Evolutionary conservation across 1,140 invertebrate species (phyloP).

Genomic region (Bombus haemorrhoidalis): DNA sequence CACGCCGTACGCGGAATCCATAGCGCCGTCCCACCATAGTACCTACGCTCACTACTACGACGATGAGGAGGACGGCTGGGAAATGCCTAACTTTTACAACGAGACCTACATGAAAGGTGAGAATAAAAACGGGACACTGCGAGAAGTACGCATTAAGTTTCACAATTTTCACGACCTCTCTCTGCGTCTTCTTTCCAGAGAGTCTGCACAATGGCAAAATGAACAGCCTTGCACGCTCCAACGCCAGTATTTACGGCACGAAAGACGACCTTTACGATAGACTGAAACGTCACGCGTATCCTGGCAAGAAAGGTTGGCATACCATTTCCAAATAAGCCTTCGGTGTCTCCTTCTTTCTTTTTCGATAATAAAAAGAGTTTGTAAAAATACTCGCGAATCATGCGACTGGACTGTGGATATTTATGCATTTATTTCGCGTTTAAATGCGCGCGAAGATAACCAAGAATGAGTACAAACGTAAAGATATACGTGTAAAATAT

Average conservation of each 20-base stretch:
- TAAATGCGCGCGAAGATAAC: too few species aligned
- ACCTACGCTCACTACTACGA: slow-evolving; percentile 97
- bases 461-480: too few species aligned
- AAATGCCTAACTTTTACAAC: slow-evolving; percentile 98
- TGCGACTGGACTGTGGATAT: too few species aligned
- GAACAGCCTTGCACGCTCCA: slow-evolving; percentile 95
- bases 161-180: background rate
- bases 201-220: slow-evolving; percentile 93
- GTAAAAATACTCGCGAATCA: too few species aligned
- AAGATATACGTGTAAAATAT: too few species aligned
- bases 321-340: background rate
- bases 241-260: slow-evolving; percentile 96
- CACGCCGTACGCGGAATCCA: slow-evolving; percentile 95
- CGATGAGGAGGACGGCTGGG: slow-evolving; percentile 97
- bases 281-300: slow-evolving; percentile 96
- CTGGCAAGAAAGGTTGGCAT: slow-evolving; percentile 94
- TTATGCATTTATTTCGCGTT: too few species aligned
- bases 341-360: background rate
- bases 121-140: background rate
- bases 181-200: slow-evolving; percentile 81
- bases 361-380: too few species aligned
- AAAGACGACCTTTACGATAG: slow-evolving; percentile 98
- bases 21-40: slow-evolving; percentile 96
- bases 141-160: background rate
- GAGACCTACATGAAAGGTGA: slow-evolving; percentile 96